These are phyloP conservation scores for Oreochromis mossambicus DNA, from an alignment of 2,797 vertebrate species.

Conservation along the genomic window DNA sequence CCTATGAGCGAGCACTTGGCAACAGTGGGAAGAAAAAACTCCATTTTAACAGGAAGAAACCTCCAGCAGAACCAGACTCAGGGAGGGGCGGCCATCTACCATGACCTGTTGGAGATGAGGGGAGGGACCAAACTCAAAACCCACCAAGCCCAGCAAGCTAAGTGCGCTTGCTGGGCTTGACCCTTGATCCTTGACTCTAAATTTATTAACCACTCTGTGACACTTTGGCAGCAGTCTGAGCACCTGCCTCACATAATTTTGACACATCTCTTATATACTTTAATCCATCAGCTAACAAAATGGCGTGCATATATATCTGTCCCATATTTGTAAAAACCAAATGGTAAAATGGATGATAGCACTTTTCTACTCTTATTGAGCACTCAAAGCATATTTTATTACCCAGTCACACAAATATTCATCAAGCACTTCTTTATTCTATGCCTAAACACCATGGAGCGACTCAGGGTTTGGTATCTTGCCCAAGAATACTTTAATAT, in stretches of 20 bases:
- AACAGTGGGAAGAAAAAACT: too few species aligned
- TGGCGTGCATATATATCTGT: background rate
- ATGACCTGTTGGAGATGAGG: too few species aligned
- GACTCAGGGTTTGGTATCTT: background rate
- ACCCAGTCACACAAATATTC: background rate
- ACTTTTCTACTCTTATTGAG: background rate
- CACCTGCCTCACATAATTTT: background rate
- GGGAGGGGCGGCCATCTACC: too few species aligned
- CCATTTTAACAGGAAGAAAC: too few species aligned
- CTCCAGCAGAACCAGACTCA: too few species aligned
- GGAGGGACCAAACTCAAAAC: too few species aligned
- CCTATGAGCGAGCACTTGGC: too few species aligned
- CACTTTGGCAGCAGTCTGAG: background rate
- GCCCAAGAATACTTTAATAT: background rate
- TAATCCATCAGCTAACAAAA: background rate
- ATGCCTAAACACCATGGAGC: background rate
- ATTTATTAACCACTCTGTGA: slow-evolving; percentile 28
- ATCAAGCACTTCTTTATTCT: background rate
- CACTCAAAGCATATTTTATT: background rate
- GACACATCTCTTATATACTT: background rate
- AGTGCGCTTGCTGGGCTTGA: slow-evolving; percentile 17
- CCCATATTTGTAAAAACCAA: background rate
- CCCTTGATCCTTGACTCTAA: slow-evolving; percentile 23
- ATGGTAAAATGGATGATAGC: background rate
- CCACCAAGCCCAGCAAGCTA: background rate